Evolutionary conservation across 2,888 invertebrate genomes (phyloP).

Genomic region (Napeogenes inachia): DNA sequence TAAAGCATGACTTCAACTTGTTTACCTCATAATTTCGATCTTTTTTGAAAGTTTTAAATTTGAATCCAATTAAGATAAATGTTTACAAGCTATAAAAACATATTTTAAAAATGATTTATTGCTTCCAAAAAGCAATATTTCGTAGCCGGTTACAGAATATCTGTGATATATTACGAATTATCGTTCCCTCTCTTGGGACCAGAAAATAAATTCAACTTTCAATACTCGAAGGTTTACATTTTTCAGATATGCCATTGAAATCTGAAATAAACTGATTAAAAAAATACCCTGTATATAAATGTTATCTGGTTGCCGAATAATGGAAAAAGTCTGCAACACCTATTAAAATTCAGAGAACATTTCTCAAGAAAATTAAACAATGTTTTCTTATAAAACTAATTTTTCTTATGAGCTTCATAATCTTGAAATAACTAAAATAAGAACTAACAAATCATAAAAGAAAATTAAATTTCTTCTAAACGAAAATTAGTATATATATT

Average conservation of each 20-base stretch:
- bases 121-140: not conserved
- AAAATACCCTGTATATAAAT: conserved; percentile 14
- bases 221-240: conserved; percentile 13
- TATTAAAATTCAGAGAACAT: conserved; percentile 22
- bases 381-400: conserved; percentile 11
- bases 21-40: too few species aligned
- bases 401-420: conserved; percentile 6
- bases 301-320: conserved; percentile 17
- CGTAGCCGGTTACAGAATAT: not conserved
- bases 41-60: too few species aligned
- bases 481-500: too few species aligned
- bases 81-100: too few species aligned
- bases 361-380: conserved; percentile 21
- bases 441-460: conserved; percentile 1
- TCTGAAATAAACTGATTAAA: conserved; percentile 4
- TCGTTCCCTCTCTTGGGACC: conserved; percentile 12
- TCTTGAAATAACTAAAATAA: conserved; percentile 10
- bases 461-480: not conserved
- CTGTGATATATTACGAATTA: too few species aligned
- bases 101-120: too few species aligned
- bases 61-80: too few species aligned
- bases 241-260: not conserved
- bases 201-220: conserved; percentile 8
- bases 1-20: too few species aligned
- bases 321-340: conserved; percentile 21